Conservation (phyloP, 2,888 invertebrate genomes). For the Mantis religiosa region DNA sequence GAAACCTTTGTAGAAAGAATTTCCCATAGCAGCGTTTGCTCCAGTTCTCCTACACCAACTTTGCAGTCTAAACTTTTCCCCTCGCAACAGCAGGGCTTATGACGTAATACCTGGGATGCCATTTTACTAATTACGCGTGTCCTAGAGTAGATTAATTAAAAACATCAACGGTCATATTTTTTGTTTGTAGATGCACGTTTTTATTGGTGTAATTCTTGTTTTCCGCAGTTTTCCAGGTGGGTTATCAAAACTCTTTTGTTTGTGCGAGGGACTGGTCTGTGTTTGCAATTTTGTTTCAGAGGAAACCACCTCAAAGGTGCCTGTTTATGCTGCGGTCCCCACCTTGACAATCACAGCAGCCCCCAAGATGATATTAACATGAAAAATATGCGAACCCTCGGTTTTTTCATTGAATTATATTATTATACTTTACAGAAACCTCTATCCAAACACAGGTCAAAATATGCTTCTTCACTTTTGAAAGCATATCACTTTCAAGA, state of each 20-base stretch:
- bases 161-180: conserved; percentile 13
- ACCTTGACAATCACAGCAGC: neutral
- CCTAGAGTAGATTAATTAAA: conserved; percentile 10
- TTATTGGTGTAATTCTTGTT: conserved; percentile 13
- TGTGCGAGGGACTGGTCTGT: neutral
- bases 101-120: neutral
- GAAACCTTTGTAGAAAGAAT: neutral
- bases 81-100: neutral
- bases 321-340: neutral
- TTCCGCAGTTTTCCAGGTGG: conserved; percentile 18
- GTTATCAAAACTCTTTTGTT: conserved; percentile 17
- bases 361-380: neutral
- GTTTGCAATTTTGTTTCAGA: neutral
- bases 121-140: conserved; percentile 14
- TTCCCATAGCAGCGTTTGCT: neutral
- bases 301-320: neutral
- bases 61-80: neutral
- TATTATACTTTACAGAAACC: no score
- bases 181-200: neutral
- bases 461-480: no score
- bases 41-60: neutral
- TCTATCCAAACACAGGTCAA: no score
- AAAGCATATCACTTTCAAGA: no score
- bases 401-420: no score
- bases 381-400: neutral